phyloP scores from a whole-genome alignment of 2,797 vertebrate genomes.

The Artibeus lituratus region DNA sequence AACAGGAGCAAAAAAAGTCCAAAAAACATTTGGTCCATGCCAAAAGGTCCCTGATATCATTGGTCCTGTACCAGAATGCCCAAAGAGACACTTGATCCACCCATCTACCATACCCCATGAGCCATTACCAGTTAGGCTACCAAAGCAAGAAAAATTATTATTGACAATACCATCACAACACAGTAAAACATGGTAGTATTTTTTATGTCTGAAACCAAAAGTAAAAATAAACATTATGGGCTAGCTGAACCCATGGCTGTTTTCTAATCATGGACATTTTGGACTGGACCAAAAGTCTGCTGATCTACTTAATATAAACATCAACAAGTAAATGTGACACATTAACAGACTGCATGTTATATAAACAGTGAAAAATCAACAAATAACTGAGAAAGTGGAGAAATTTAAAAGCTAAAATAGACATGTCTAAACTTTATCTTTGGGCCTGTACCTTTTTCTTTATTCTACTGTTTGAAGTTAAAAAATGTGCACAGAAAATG shows the following conservation, averaged over 20 bases:
- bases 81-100: not conserved
- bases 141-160: not conserved
- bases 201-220: not conserved
- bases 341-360: not conserved
- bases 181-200: not conserved
- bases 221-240: not conserved
- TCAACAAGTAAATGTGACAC: not conserved
- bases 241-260: not conserved
- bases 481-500: not conserved
- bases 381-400: not conserved
- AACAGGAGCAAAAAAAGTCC: no score
- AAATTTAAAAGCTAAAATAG: slow-evolving; percentile 19
- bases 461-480: not conserved
- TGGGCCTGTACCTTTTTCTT: not conserved
- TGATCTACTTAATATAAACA: slow-evolving; percentile 11
- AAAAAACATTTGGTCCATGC: not conserved
- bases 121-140: not conserved
- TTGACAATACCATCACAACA: not conserved
- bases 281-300: not conserved
- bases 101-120: not conserved
- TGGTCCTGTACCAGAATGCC: not conserved
- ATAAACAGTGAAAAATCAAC: not conserved
- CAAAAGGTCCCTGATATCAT: not conserved
- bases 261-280: not conserved
- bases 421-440: not conserved